Conservation (phyloP, 2,113 vertebrate genomes). For the Corvus hawaiiensis region DNA sequence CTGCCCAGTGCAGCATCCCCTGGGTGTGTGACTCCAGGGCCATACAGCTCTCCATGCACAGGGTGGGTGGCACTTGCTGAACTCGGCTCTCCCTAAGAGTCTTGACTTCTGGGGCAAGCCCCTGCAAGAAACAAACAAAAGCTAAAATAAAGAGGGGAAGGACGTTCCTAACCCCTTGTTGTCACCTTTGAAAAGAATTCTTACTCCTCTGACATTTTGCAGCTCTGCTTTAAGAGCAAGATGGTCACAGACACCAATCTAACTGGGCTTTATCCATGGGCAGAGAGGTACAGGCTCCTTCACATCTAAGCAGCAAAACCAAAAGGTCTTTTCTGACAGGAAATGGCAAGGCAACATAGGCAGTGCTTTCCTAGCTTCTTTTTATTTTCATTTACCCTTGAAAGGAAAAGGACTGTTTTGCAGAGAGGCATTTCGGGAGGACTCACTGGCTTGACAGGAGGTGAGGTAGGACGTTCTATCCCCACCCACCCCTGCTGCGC, state of each 20-base stretch:
- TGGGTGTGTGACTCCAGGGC: fast-evolving
- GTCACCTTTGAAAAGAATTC: not conserved
- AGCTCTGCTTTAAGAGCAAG: not conserved
- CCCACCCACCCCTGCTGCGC: not conserved
- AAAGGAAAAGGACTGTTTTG: not conserved
- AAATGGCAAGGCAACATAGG: not conserved
- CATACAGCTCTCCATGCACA: not conserved
- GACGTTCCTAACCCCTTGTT: not conserved
- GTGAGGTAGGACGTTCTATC: not conserved
- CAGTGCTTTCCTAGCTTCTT: not conserved
- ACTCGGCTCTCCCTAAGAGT: not conserved
- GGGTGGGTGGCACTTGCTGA: not conserved
- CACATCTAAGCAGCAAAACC: not conserved
- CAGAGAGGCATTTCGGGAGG: not conserved
- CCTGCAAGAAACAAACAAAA: not conserved
- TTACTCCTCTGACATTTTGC: not conserved
- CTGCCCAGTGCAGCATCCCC: not conserved
- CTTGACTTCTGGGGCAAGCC: not conserved
- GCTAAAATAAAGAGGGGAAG: not conserved
- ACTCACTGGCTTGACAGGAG: not conserved
- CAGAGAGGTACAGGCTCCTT: not conserved
- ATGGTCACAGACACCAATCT: not conserved
- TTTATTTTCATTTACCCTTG: not conserved
- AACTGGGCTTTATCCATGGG: not conserved
- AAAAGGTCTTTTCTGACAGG: not conserved